Conservation (phyloP, 2,113 vertebrate species). For the Oenanthe oenanthe region DNA sequence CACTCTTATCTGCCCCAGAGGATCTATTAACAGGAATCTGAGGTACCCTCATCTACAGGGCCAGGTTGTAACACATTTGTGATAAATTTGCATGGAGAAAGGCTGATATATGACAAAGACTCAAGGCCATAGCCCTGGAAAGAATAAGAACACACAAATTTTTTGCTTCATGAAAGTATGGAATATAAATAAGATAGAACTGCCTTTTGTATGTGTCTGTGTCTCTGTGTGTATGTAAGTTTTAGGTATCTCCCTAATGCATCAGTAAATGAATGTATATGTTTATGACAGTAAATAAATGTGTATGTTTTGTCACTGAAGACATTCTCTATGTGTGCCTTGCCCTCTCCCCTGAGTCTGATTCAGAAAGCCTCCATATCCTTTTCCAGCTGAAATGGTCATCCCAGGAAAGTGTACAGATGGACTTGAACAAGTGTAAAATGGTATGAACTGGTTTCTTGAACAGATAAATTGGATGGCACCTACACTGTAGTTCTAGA, state of each 20-base stretch:
- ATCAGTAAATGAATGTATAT: neutral
- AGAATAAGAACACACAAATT: neutral
- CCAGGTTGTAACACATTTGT: neutral
- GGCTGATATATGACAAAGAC: neutral
- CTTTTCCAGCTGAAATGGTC: neutral
- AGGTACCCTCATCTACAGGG: neutral
- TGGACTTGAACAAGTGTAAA: neutral
- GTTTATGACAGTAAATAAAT: neutral
- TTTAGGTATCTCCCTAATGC: neutral
- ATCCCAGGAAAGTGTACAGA: neutral
- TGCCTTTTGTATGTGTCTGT: rapidly evolving
- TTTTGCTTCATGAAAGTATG: neutral
- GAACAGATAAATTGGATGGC: neutral
- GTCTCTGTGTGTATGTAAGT: neutral
- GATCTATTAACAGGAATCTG: neutral
- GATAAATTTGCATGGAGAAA: neutral
- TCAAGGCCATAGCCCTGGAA: neutral
- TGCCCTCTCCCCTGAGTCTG: neutral
- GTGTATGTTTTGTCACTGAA: neutral
- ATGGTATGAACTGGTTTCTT: neutral
- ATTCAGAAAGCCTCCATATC: neutral
- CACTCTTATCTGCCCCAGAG: neutral
- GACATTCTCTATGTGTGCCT: neutral
- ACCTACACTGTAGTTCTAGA: neutral
- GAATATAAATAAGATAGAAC: neutral